Evolutionary conservation across 2,888 invertebrate genomes (phyloP).

Genomic region (Nymphalis c-album): DNA sequence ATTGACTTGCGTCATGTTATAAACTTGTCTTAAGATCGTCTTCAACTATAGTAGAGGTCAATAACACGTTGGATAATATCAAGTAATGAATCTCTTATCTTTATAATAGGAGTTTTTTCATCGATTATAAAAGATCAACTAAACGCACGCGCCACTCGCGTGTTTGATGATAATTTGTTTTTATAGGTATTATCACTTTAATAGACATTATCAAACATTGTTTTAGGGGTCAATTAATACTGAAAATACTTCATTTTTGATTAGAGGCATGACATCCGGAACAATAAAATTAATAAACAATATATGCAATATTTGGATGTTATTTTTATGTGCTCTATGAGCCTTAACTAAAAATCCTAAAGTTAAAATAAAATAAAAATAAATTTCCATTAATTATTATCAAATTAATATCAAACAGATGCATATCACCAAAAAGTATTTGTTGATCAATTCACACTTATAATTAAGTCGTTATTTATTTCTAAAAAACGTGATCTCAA

Average conservation of each 20-base stretch:
- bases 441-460: too few species aligned
- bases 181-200: constrained; percentile 11
- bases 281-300: too few species aligned
- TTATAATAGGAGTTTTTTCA: not conserved
- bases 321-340: too few species aligned
- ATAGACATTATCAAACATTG: constrained; percentile 3
- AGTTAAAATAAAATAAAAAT: too few species aligned
- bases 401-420: too few species aligned
- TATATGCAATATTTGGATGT: too few species aligned
- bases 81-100: constrained; percentile 1
- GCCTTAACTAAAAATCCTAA: too few species aligned
- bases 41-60: constrained; percentile 19
- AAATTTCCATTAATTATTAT: too few species aligned
- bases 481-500: too few species aligned
- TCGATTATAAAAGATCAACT: constrained; percentile 1
- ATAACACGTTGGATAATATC: constrained; percentile 15
- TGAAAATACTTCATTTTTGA: not conserved
- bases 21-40: constrained; percentile 11
- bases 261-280: not conserved
- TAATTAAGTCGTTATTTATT: too few species aligned
- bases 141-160: constrained; percentile 16
- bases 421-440: too few species aligned
- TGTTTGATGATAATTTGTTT: constrained; percentile 17
- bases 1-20: constrained; percentile 15
- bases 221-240: constrained; percentile 1